Percentiles rank a stretch among this genome's conserved stretches.
These are phyloP conservation scores for Pseudoips prasinana DNA, from an alignment of 2,888 invertebrate species.

Conservation along the genomic window DNA sequence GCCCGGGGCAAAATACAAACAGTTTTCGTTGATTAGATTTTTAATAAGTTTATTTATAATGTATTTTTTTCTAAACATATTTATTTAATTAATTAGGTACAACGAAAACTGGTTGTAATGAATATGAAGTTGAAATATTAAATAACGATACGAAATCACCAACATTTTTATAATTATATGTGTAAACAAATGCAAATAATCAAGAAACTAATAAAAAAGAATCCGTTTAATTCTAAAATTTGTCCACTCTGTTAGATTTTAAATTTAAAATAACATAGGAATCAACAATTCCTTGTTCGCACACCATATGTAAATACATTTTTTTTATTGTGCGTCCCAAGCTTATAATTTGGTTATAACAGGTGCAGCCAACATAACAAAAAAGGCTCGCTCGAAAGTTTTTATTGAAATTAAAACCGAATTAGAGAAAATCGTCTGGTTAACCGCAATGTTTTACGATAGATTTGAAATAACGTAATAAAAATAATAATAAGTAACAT, in stretches of 20 bases:
- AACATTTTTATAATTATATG: too few species aligned
- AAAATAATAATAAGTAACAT: too few species aligned
- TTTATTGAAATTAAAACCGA: constrained; percentile 65
- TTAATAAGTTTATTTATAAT: too few species aligned
- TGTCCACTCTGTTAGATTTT: neutral
- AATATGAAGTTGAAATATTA: too few species aligned
- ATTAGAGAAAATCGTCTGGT: constrained; percentile 64
- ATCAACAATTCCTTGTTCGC: constrained; percentile 19
- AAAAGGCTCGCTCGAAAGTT: constrained; percentile 26
- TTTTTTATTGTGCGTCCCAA: constrained; percentile 28
- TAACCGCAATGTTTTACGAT: constrained; percentile 59
- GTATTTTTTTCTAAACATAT: too few species aligned
- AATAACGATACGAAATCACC: too few species aligned
- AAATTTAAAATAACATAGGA: constrained; percentile 5
- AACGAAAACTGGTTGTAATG: too few species aligned
- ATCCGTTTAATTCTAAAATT: too few species aligned
- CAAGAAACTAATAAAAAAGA: too few species aligned
- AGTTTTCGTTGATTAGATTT: too few species aligned
- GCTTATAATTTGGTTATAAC: constrained; percentile 53
- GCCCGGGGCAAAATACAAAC: constrained; percentile 16
- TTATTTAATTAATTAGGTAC: too few species aligned
- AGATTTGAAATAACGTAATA: constrained; percentile 21
- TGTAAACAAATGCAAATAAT: too few species aligned
- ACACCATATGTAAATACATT: constrained; percentile 23
- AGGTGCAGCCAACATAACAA: constrained; percentile 51